A percentile compares a stretch with the other conserved stretches of the same genome.
phyloP scores from a whole-genome alignment of 2,888 invertebrate species.

The Lymantria dispar region DNA sequence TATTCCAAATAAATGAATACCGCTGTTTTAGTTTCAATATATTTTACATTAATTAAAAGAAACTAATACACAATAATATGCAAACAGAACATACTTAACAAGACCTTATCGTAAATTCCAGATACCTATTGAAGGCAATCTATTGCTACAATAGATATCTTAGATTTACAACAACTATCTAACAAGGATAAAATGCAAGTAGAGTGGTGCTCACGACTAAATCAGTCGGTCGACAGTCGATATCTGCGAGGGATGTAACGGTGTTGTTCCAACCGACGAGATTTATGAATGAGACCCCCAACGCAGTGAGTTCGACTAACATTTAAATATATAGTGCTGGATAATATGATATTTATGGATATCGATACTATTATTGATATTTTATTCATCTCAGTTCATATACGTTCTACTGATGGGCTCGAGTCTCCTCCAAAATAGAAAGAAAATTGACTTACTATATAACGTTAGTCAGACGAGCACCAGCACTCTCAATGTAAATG shows the following conservation, averaged over 20 bases:
- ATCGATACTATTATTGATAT: neutral
- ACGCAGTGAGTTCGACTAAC: conserved; percentile 56
- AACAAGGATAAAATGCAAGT: conserved; percentile 26
- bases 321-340: conserved; percentile 42
- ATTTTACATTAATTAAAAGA: too few species aligned
- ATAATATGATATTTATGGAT: neutral
- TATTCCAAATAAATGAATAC: too few species aligned
- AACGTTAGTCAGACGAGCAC: too few species aligned
- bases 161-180: conserved; percentile 15
- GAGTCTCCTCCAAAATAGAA: too few species aligned
- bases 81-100: neutral
- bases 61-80: neutral
- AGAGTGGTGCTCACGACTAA: conserved; percentile 39
- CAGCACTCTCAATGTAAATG: too few species aligned
- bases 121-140: neutral
- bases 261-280: conserved; percentile 52
- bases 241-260: conserved; percentile 63
- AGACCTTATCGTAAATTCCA: neutral
- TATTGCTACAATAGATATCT: conserved; percentile 1
- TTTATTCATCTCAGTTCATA: neutral
- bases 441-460: too few species aligned
- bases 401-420: too few species aligned
- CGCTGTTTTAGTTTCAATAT: too few species aligned
- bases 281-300: conserved; percentile 68
- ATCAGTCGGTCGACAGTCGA: conserved; percentile 59